Conservation (phyloP, 1,140 invertebrate species). For the Drosophila murphyi region DNA sequence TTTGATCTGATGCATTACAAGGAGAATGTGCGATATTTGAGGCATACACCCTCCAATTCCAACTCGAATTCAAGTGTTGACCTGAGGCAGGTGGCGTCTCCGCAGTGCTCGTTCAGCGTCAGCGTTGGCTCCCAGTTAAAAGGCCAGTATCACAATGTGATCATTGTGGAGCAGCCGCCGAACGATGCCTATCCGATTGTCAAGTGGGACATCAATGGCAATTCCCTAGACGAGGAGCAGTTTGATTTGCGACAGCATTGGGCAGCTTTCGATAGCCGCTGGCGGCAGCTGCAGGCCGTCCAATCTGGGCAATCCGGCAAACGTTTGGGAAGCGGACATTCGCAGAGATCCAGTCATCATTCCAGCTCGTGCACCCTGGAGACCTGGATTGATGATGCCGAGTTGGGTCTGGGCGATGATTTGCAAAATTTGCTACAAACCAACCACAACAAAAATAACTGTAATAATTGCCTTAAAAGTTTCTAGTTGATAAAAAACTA, state of each 20-base stretch:
- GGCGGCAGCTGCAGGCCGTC: conserved; percentile 42
- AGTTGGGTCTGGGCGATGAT: conserved; percentile 52
- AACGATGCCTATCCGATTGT: conserved; percentile 70
- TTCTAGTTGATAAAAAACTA: conserved; percentile 41
- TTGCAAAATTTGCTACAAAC: conserved; percentile 47
- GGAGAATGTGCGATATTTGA: conserved; percentile 72
- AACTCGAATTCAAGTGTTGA: conserved; percentile 76
- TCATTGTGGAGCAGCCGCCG: conserved; percentile 71
- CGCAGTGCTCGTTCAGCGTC: conserved; percentile 50
- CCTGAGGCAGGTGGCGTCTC: conserved; percentile 17
- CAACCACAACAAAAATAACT: conserved; percentile 43
- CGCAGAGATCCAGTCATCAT: conserved; percentile 72
- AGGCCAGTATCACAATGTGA: conserved; percentile 70
- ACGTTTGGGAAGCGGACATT: conserved; percentile 42
- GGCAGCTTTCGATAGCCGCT: conserved; percentile 48
- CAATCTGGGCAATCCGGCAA: conserved; percentile 7
- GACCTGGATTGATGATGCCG: conserved; percentile 80
- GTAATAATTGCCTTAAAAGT: conserved; percentile 74
- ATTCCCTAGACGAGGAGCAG: conserved; percentile 73
- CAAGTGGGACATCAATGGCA: conserved; percentile 83
- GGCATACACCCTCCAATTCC: conserved; percentile 78
- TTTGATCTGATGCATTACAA: conserved; percentile 77
- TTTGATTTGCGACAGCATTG: conserved; percentile 54
- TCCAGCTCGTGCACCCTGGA: conserved; percentile 81
- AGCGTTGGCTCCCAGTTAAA: conserved; percentile 72